Evolutionary conservation across 1,140 invertebrate species (phyloP).

Genomic region (Aphis gossypii): DNA sequence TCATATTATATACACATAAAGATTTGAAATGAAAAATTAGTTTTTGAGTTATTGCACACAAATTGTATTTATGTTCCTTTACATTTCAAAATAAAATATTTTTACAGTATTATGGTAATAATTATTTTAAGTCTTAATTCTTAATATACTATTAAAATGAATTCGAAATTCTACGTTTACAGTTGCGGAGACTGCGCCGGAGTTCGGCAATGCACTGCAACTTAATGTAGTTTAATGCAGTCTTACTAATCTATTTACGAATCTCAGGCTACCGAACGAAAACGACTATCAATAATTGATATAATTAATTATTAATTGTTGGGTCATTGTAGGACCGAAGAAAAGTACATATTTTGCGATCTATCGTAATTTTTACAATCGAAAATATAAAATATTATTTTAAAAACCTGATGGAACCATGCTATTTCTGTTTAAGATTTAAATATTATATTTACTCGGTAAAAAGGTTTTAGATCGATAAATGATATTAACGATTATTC

Average conservation of each 20-base stretch:
- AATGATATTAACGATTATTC: not conserved
- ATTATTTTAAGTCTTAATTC: not conserved
- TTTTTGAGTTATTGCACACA: too few species aligned
- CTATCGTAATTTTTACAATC: not conserved
- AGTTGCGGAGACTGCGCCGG: not conserved
- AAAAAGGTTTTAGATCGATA: not conserved
- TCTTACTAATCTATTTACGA: not conserved
- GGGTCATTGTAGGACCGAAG: fast-evolving
- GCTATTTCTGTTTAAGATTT: not conserved
- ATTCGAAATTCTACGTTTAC: not conserved
- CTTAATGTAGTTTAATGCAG: not conserved
- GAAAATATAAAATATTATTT: too few species aligned
- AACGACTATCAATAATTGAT: too few species aligned
- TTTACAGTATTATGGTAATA: not conserved
- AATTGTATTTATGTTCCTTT: too few species aligned
- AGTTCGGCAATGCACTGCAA: not conserved
- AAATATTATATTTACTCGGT: not conserved
- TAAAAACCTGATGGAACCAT: too few species aligned
- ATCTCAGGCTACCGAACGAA: fast-evolving
- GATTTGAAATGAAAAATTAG: too few species aligned
- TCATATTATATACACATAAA: too few species aligned
- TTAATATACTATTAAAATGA: not conserved
- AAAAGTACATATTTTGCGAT: not conserved
- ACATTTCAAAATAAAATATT: not conserved
- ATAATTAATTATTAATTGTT: too few species aligned